Percentiles rank a stretch among this genome's conserved stretches.
phyloP scores from a whole-genome alignment of 2,113 vertebrate species.

The Toxostoma redivivum region DNA sequence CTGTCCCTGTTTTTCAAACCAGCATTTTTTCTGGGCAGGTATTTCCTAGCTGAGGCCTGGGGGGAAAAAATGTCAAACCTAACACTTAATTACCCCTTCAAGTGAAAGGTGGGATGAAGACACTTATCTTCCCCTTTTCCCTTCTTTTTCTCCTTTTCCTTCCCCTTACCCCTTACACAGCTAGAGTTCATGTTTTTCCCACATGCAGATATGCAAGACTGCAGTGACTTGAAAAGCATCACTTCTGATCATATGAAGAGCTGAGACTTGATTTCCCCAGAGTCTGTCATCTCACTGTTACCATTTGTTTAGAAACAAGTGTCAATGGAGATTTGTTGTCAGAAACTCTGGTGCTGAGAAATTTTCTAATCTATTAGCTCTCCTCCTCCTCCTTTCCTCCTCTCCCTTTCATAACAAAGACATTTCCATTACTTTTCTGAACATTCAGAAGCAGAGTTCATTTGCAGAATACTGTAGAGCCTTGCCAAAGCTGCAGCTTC shows the following conservation, averaged over 20 bases:
- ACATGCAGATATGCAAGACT: not conserved
- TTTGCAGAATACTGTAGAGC: not conserved
- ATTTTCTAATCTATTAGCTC: not conserved
- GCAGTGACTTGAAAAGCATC: slow-evolving; percentile 8
- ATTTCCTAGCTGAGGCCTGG: not conserved
- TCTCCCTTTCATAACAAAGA: not conserved
- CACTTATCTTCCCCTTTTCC: not conserved
- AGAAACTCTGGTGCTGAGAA: not conserved
- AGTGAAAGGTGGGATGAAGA: not conserved
- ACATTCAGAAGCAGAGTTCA: not conserved
- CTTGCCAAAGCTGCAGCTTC: not conserved
- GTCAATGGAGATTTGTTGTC: not conserved
- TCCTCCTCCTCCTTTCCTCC: not conserved
- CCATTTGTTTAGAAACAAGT: slow-evolving; percentile 21
- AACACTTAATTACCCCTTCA: not conserved
- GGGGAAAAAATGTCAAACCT: not conserved
- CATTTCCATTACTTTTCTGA: not conserved
- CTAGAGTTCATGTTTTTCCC: not conserved
- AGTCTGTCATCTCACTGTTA: not conserved
- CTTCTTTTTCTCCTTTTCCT: not conserved
- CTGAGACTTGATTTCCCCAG: not conserved
- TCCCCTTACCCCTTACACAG: not conserved
- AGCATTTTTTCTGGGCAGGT: not conserved
- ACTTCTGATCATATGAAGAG: not conserved
- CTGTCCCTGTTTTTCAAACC: not conserved